Evolutionary conservation across 1,140 invertebrate genomes (phyloP), one percentile per base, ranked within the genome.

Genomic region (Anastrepha obliqua): DNA sequence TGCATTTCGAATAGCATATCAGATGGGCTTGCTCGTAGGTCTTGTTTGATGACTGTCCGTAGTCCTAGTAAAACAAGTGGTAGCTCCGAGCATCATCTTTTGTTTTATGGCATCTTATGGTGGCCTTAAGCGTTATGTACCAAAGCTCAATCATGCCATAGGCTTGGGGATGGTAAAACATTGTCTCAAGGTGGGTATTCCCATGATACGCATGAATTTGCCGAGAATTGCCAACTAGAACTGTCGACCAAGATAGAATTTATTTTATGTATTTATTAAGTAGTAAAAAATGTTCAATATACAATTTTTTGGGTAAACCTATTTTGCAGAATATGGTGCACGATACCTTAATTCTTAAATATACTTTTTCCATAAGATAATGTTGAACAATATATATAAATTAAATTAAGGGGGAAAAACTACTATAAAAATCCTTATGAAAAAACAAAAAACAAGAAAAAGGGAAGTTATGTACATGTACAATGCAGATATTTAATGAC

Each of bases 141-240:
- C 89, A 89, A 1, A 90, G 51, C 85, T 93, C 92, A 20, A 93
- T 86, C 20, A 93, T 81, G 5, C 92, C 93, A 59, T 93, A 93
- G 0, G 90, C 88, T 59, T 88, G 87, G 11, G 90, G 90, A 78
- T 93, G 90, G 87, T 91, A 92, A 6, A 89, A 39, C n/a, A 89
- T 91, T 20, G 90, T 93, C 17, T 87, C 67, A n/a, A 87, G 67
- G 11, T 87, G 88, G 15, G 89, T 13, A 11, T 88, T 87, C 8
- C 90, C 42, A 90, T 81, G 11, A 88, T 20, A 60, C 85, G 58
- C 20, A 42, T 85, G 67, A 92, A 64, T 8, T 90, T 47, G 9
- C 87, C 87, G 42, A 90, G 91, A 5, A 93, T 67, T 9, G 86
- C 51, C 13, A 89, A 90, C 78, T 91, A 88, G 88, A 92, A 93